Evolutionary conservation across 2,113 vertebrate genomes (phyloP).

Genomic region (Isichthys henryi): DNA sequence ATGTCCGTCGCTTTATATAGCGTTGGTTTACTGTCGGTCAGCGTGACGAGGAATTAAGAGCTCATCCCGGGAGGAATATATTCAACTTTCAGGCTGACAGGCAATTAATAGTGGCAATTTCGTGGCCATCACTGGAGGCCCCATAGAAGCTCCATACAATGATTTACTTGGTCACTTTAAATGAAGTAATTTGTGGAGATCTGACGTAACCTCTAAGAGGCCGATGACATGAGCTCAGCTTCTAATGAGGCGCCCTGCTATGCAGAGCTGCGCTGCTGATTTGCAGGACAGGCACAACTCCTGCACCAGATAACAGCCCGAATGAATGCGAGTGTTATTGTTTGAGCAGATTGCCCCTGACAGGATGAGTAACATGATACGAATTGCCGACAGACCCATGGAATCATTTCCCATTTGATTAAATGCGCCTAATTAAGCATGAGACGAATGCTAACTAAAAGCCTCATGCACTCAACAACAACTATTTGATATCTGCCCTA

Average conservation of each 20-base stretch:
- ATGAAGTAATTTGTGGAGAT: not conserved
- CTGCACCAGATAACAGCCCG: not conserved
- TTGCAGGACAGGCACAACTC: not conserved
- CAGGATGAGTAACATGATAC: not conserved
- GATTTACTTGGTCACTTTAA: not conserved
- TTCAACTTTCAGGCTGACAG: not conserved
- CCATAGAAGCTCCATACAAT: not conserved
- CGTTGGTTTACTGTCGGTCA: not conserved
- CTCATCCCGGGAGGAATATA: not conserved
- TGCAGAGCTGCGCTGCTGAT: not conserved
- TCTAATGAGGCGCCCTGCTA: not conserved
- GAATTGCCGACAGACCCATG: not conserved
- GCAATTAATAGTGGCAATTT: conserved; percentile 7
- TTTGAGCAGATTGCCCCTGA: not conserved
- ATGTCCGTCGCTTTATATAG: not conserved
- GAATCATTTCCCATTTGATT: conserved; percentile 1
- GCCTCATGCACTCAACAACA: not conserved
- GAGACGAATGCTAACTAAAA: not conserved
- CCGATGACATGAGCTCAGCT: not conserved
- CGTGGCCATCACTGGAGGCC: not conserved
- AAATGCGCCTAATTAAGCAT: not conserved
- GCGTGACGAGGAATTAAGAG: not conserved
- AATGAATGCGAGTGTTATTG: not conserved
- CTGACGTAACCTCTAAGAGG: not conserved
- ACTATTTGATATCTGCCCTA: not conserved